phyloP scores from a whole-genome alignment of 2,888 invertebrate genomes.

The Hirudinaria manillensis region DNA sequence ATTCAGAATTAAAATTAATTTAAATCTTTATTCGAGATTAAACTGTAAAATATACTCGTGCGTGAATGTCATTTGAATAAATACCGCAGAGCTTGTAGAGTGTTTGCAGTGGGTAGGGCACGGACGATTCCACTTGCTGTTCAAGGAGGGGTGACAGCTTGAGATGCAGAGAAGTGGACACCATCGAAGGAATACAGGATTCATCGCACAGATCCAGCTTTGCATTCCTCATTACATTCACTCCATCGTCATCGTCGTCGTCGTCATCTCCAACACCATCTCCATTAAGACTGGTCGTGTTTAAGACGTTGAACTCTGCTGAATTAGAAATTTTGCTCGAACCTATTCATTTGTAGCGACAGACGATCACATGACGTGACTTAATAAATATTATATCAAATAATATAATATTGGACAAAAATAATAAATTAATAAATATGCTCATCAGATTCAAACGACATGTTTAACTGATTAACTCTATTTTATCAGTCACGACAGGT shows the following conservation, averaged over 20 bases:
- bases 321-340: neutral
- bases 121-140: neutral
- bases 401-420: too few relatives aligned
- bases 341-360: neutral
- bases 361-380: neutral
- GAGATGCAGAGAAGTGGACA: constrained; percentile 1
- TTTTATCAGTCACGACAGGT: too few relatives aligned
- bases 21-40: too few relatives aligned
- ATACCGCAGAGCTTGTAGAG: constrained; percentile 15
- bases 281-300: neutral
- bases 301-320: neutral
- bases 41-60: too few relatives aligned
- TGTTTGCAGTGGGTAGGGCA: neutral
- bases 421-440: too few relatives aligned
- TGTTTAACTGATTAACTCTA: too few relatives aligned
- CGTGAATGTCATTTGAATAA: neutral
- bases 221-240: constrained; percentile 5
- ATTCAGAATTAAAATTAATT: too few relatives aligned
- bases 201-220: constrained; percentile 13
- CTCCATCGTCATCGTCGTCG: neutral
- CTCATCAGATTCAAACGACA: too few relatives aligned
- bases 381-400: too few relatives aligned
- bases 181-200: constrained; percentile 6
- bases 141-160: constrained; percentile 3
- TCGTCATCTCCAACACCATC: neutral